Conservation (phyloP, 2,888 invertebrate species). For the Callosobruchus maculatus region DNA sequence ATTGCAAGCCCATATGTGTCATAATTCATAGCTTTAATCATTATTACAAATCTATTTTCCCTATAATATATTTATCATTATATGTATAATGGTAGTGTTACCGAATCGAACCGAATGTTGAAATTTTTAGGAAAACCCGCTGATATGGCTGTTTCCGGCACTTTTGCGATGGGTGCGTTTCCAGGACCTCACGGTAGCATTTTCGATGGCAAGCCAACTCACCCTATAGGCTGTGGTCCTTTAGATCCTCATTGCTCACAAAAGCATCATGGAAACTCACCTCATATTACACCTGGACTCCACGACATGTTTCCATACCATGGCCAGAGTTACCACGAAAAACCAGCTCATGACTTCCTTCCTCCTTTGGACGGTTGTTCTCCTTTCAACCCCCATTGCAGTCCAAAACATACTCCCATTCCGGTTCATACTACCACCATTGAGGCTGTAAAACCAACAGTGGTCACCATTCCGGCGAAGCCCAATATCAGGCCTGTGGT, state of each 20-base stretch:
- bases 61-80: no score
- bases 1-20: no score
- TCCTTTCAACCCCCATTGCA: neutral
- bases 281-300: neutral
- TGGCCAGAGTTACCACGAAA: neutral
- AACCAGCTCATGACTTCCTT: neutral
- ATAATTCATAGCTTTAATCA: no score
- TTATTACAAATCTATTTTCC: no score
- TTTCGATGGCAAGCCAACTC: slow-evolving; percentile 16
- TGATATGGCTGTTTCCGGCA: neutral
- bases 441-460: neutral
- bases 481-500: neutral
- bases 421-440: neutral
- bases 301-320: neutral
- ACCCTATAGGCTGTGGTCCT: neutral
- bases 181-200: slow-evolving; percentile 21
- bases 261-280: neutral
- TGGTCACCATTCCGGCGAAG: neutral
- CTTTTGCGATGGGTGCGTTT: slow-evolving; percentile 4
- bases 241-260: neutral
- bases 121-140: neutral
- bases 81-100: no score
- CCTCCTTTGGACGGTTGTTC: neutral
- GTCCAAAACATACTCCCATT: neutral
- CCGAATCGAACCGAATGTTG: neutral